phyloP scores from a whole-genome alignment of 1,140 invertebrate species.

The Charaxes varanes region DNA sequence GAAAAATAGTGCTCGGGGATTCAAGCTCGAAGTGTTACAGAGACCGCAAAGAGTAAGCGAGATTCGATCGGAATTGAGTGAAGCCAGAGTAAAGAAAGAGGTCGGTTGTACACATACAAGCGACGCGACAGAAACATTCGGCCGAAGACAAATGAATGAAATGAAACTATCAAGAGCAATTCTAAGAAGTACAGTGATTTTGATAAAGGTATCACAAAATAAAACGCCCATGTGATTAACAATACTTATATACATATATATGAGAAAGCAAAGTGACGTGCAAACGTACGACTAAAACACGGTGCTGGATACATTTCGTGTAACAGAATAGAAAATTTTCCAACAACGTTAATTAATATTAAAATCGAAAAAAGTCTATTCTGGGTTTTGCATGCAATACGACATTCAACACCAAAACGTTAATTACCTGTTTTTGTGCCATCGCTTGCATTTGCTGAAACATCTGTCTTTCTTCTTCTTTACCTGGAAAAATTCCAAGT shows the following conservation, averaged over 20 bases:
- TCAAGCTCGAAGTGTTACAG: conserved; percentile 59
- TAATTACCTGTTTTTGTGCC: conserved; percentile 96
- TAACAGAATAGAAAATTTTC: conserved; percentile 37
- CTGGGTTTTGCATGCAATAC: conserved; percentile 40
- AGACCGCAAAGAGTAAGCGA: conserved; percentile 56
- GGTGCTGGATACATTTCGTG: conserved; percentile 34
- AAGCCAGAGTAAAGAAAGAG: conserved; percentile 44
- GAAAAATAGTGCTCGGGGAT: conserved; percentile 50
- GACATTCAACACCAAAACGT: conserved; percentile 36
- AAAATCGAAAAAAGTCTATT: conserved; percentile 17
- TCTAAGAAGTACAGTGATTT: conserved; percentile 66
- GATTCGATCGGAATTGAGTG: conserved; percentile 39
- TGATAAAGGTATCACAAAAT: conserved; percentile 74
- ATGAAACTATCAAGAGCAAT: conserved; percentile 69
- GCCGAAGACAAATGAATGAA: conserved; percentile 66
- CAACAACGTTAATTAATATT: conserved; percentile 13
- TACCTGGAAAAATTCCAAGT: conserved; percentile 78
- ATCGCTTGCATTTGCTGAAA: conserved; percentile 96
- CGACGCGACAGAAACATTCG: conserved; percentile 60
- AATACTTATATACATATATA: conserved; percentile 45
- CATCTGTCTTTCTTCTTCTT: conserved; percentile 95
- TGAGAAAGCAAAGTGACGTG: conserved; percentile 60
- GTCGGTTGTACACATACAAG: conserved; percentile 45
- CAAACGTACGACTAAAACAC: conserved; percentile 43
- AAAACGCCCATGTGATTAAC: conserved; percentile 66